Percentiles rank a stretch among this genome's conserved stretches.
These are phyloP conservation scores for Chelon auratus DNA, from an alignment of 2,797 vertebrate species.

Conservation along the genomic window DNA sequence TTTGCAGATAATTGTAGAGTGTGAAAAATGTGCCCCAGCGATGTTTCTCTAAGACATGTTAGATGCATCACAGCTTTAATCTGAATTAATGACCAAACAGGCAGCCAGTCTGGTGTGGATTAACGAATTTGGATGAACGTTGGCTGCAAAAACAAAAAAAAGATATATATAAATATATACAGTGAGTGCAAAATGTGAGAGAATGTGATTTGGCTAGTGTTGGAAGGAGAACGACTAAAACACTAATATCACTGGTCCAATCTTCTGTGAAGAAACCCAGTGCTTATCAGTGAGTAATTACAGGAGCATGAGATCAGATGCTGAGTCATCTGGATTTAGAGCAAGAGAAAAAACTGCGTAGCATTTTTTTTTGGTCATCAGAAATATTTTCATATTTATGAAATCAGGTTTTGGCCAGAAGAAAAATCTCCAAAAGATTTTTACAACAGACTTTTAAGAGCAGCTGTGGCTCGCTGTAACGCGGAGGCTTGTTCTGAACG, in stretches of 20 bases:
- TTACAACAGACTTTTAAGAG: too few species aligned
- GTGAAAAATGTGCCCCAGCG: not conserved
- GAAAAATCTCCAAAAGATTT: not conserved
- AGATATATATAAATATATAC: too few species aligned
- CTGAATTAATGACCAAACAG: too few species aligned
- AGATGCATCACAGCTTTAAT: too few species aligned
- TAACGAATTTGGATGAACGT: too few species aligned
- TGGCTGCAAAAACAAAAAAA: too few species aligned
- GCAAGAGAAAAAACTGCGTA: not conserved
- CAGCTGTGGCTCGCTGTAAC: too few species aligned
- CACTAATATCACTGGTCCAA: conserved; percentile 40
- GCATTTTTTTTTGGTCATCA: too few species aligned
- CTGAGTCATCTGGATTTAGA: not conserved
- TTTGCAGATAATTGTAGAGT: not conserved
- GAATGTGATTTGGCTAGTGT: not conserved
- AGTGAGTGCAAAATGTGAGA: not conserved
- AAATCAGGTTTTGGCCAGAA: not conserved
- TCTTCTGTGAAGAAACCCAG: conserved; percentile 54
- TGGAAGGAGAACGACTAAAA: conserved; percentile 25
- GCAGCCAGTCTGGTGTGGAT: too few species aligned
- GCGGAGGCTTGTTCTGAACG: not conserved
- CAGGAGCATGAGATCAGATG: not conserved
- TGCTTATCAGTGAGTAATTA: not conserved
- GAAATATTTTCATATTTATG: not conserved
- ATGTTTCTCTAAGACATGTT: too few species aligned